Base-by-base conservation (phyloP, 2,888 invertebrate species). In the Drosophila mercatorum region DNA sequence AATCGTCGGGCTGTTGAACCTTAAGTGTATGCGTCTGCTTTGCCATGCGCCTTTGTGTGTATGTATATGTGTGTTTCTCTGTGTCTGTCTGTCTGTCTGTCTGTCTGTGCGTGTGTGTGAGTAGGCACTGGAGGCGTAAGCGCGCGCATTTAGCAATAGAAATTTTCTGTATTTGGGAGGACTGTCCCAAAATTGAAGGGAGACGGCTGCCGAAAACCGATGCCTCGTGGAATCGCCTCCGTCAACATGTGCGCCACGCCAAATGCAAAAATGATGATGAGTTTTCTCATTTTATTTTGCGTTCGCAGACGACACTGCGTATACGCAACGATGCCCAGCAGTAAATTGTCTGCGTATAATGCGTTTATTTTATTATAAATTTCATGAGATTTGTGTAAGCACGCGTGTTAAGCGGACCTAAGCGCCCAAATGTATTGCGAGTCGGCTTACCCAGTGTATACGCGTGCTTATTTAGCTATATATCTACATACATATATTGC, bases 181-280 rank as follows among this genome's bases (percentile, higher is more conserved):
- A 79, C 81, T 75, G 63, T 67, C 68, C 43, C 41, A 7, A 41
- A 68, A 71, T 5, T 5, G 10, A 5, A 14, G 38, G 44, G 46
- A 17, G 11, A 28, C 11, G 55, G 55, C 5, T n/a, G 14, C 47
- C 47, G 49, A 71, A 64, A 60, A 49, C 52, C 64, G 41, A 57
- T 65, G 68, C 73, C 63, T 65, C 63, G 61, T 52, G 72, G 72
- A 66, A 59, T 66, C 47, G 68, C 72, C 75, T 28, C 41, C 71
- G 28, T 52, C 51, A 72, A 76, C 80, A 80, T 80, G 86, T 80
- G 82, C 72, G 71, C 58, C 57, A 61, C 60, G 80, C 65, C 68
- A 84, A 88, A 89, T 83, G 87, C 79, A 78, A 59, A 86, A 82
- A 80, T 80, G 82, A 86, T 86, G 86, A 86, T 86, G 82, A 85